These are phyloP conservation scores for Craseonycteris thonglongyai DNA, from an alignment of 2,113 vertebrate species.

Conservation along the genomic window DNA sequence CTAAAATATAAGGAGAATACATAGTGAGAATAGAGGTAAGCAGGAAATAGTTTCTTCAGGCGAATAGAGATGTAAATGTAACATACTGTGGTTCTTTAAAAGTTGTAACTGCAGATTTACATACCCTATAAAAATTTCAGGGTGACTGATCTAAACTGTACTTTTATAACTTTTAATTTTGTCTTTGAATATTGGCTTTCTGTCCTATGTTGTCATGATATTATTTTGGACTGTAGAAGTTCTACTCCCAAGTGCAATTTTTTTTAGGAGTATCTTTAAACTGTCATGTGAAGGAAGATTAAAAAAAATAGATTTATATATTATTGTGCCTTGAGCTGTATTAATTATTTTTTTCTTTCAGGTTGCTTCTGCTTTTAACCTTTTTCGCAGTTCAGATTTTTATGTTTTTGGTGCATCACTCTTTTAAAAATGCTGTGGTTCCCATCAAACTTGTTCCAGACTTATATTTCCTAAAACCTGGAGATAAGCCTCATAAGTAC, in stretches of 20 bases:
- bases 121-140: background rate
- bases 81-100: background rate
- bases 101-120: no score
- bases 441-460: conserved; percentile 87
- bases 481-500: conserved; percentile 84
- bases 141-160: background rate
- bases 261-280: background rate
- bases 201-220: background rate
- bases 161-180: background rate
- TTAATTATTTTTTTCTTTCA: conserved; percentile 72
- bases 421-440: conserved; percentile 88
- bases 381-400: conserved; percentile 88
- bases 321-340: background rate
- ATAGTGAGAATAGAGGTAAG: background rate
- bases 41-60: background rate
- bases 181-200: background rate
- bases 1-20: background rate
- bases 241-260: background rate
- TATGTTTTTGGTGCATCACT: conserved; percentile 87
- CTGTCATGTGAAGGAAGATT: background rate
- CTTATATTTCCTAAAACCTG: conserved; percentile 87
- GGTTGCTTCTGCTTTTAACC: conserved; percentile 89
- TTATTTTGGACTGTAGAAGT: background rate
- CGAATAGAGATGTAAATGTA: background rate
- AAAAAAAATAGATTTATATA: background rate